phyloP scores from a whole-genome alignment of 2,113 vertebrate species.

The Martes martes region DNA sequence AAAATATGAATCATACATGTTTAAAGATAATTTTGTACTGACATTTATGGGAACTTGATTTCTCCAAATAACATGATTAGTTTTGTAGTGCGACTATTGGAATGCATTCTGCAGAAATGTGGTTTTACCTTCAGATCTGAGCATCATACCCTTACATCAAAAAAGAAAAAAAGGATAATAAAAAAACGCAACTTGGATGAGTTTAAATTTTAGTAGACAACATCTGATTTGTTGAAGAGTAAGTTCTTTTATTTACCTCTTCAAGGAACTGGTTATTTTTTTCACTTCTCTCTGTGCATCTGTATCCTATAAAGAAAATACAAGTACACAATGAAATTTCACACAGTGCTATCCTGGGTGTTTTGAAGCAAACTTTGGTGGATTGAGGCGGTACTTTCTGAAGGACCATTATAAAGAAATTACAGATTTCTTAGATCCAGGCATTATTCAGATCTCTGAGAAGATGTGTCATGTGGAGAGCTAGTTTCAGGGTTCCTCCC shows the following conservation, averaged over 20 bases:
- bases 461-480: neutral
- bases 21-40: slow-evolving; percentile 35
- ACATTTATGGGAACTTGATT: slow-evolving; percentile 32
- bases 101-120: slow-evolving; percentile 2
- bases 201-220: slow-evolving; percentile 48
- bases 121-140: slow-evolving; percentile 24
- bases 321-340: slow-evolving; percentile 64
- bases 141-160: neutral
- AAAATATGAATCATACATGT: slow-evolving; percentile 51
- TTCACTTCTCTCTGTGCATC: slow-evolving; percentile 91
- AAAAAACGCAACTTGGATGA: slow-evolving; percentile 32
- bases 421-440: neutral
- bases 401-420: neutral
- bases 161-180: slow-evolving; percentile 19
- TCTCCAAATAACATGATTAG: slow-evolving; percentile 47
- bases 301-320: slow-evolving; percentile 87
- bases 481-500: neutral
- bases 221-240: slow-evolving; percentile 60
- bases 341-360: neutral
- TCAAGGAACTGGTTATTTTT: slow-evolving; percentile 83
- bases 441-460: neutral
- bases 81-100: neutral
- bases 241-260: slow-evolving; percentile 77
- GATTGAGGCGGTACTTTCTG: neutral
- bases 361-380: neutral